Evolutionary conservation across 2,888 invertebrate species (phyloP).

Genomic region (Drosophila colorata): DNA sequence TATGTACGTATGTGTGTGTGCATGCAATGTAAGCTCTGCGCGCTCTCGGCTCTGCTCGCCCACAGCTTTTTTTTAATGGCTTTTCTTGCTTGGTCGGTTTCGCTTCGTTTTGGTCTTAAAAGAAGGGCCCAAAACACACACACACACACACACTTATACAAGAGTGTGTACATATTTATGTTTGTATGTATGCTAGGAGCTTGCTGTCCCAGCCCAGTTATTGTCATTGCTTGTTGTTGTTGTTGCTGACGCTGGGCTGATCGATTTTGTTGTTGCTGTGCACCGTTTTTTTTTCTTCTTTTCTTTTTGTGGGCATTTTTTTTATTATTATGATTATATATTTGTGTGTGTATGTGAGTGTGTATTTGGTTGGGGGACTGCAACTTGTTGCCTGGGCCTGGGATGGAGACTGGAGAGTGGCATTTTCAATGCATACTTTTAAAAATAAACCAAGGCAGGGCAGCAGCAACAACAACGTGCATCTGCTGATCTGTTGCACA

Average conservation of each 20-base stretch:
- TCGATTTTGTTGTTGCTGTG: conserved; percentile 58
- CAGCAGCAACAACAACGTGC: conserved; percentile 25
- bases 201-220: conserved; percentile 58
- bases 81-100: conserved; percentile 73
- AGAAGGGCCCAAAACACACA: conserved; percentile 65
- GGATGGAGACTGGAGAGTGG: conserved; percentile 49
- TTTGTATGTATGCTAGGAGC: conserved; percentile 15
- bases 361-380: conserved; percentile 46
- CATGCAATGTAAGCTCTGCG: conserved; percentile 41
- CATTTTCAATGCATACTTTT: conserved; percentile 57
- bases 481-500: conserved; percentile 58
- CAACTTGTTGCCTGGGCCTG: conserved; percentile 67
- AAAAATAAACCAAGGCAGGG: conserved; percentile 69
- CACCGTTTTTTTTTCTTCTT: conserved; percentile 30
- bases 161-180: conserved; percentile 9
- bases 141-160: conserved; percentile 18
- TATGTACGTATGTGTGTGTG: conserved; percentile 19
- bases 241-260: conserved; percentile 41
- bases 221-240: conserved; percentile 56
- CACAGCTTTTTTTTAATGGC: conserved; percentile 69
- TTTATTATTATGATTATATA: conserved; percentile 46
- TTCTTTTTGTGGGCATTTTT: conserved; percentile 41
- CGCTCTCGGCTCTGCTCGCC: conserved; percentile 57
- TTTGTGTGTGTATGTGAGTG: conserved; percentile 20
- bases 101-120: conserved; percentile 60